Evolutionary conservation across 2,888 invertebrate genomes (phyloP).

Genomic region (Polietes domitor): DNA sequence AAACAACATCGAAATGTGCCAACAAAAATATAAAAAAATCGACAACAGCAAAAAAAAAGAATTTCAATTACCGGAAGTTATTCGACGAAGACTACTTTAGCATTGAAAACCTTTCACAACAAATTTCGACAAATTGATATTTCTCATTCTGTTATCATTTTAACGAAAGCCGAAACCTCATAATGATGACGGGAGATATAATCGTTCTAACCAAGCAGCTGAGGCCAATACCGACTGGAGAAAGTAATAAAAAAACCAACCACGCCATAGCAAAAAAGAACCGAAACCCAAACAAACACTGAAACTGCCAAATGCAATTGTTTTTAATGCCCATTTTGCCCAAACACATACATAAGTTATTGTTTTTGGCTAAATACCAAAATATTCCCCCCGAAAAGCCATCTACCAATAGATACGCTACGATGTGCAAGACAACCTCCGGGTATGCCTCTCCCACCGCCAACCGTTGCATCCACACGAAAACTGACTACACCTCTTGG

Average conservation of each 20-base stretch:
- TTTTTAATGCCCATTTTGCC: constrained; percentile 67
- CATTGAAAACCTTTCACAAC: constrained; percentile 64
- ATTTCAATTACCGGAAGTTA: constrained; percentile 65
- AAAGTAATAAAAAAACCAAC: too few relatives aligned
- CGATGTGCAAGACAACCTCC: constrained; percentile 21
- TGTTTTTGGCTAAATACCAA: constrained; percentile 70
- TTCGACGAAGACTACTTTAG: constrained; percentile 46
- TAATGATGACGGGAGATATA: constrained; percentile 1
- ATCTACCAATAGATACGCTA: constrained; percentile 2
- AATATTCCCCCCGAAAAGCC: constrained; percentile 47
- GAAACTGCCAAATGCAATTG: constrained; percentile 69
- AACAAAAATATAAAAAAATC: neutral
- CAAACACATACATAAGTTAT: constrained; percentile 67
- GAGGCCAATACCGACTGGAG: constrained; percentile 2
- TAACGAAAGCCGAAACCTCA: neutral
- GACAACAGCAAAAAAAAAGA: constrained; percentile 36
- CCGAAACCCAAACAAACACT: constrained; percentile 51
- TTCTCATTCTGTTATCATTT: constrained; percentile 55
- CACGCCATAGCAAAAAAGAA: too few relatives aligned
- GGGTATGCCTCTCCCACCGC: neutral
- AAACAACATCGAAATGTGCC: neutral
- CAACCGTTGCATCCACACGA: neutral
- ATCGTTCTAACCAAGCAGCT: neutral
- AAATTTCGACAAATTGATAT: constrained; percentile 68
- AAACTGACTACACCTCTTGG: too few relatives aligned